A percentile compares a stretch with the other conserved stretches of the same genome.
These are phyloP conservation scores for Phymatocera aterrima DNA, from an alignment of 2,888 invertebrate species.

Conservation along the genomic window DNA sequence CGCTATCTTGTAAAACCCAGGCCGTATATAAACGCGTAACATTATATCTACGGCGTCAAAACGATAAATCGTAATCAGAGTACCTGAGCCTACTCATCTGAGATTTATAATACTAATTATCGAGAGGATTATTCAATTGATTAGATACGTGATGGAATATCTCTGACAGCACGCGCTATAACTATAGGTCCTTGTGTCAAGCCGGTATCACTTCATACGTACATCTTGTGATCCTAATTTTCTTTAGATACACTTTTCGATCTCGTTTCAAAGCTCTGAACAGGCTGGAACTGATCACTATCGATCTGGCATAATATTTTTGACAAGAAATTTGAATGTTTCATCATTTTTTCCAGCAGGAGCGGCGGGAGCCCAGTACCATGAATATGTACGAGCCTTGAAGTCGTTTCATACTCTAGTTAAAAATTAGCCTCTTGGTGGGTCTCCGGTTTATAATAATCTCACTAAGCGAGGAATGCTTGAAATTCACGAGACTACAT, in stretches of 20 bases:
- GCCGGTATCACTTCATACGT: not conserved
- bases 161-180: not conserved
- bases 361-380: slow-evolving; percentile 8
- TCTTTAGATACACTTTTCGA: not conserved
- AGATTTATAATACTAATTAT: not conserved
- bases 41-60: not conserved
- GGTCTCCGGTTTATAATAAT: slow-evolving; percentile 15
- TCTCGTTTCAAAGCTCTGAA: not conserved
- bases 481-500: not conserved
- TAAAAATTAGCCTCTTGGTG: slow-evolving; percentile 16
- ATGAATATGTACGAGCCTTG: slow-evolving; percentile 29
- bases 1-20: not conserved
- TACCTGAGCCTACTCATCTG: not conserved
- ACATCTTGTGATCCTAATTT: not conserved
- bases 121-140: not conserved
- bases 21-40: not conserved
- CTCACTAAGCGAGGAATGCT: not conserved
- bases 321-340: slow-evolving; percentile 18
- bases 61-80: not conserved
- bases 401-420: not conserved
- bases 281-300: not conserved
- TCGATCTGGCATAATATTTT: slow-evolving; percentile 14
- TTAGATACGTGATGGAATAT: not conserved
- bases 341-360: not conserved
- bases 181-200: not conserved